Percentiles rank a stretch among this genome's conserved stretches.
Evolutionary conservation across 2,113 vertebrate genomes (phyloP).

Genomic region (Burhinus oedicnemus): DNA sequence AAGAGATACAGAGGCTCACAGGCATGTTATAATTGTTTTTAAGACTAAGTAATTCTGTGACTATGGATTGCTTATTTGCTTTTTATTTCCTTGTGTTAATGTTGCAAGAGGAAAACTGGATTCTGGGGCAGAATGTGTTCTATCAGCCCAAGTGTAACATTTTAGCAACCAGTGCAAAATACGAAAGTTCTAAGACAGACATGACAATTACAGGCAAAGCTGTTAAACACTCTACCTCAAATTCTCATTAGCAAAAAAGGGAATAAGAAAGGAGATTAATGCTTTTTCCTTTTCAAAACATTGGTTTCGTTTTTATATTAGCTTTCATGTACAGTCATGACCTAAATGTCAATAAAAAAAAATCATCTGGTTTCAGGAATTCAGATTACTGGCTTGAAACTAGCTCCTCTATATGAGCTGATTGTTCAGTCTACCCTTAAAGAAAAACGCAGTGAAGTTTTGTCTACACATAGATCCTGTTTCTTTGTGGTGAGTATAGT

Average conservation of each 20-base stretch:
- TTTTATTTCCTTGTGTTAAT: neutral
- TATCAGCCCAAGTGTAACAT: neutral
- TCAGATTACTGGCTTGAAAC: slow-evolving; percentile 31
- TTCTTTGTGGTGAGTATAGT: slow-evolving; percentile 63
- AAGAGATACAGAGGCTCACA: slow-evolving; percentile 77
- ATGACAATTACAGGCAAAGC: neutral
- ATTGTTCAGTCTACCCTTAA: slow-evolving; percentile 42
- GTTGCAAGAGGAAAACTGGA: neutral
- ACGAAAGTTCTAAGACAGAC: neutral
- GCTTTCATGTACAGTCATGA: neutral
- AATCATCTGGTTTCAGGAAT: slow-evolving; percentile 50
- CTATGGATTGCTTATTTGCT: neutral
- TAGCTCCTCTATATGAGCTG: slow-evolving; percentile 37
- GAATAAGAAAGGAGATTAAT: neutral
- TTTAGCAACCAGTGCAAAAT: neutral
- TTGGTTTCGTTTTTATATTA: neutral
- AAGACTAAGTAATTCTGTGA: neutral
- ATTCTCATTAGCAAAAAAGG: neutral
- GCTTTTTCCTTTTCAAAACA: neutral
- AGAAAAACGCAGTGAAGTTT: neutral
- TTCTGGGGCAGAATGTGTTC: neutral
- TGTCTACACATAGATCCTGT: neutral
- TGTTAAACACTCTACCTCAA: neutral
- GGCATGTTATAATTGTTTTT: slow-evolving; percentile 57
- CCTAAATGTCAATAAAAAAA: neutral